Evolutionary conservation across 2,113 vertebrate species (phyloP).

Genomic region (Carlito syrichta): DNA sequence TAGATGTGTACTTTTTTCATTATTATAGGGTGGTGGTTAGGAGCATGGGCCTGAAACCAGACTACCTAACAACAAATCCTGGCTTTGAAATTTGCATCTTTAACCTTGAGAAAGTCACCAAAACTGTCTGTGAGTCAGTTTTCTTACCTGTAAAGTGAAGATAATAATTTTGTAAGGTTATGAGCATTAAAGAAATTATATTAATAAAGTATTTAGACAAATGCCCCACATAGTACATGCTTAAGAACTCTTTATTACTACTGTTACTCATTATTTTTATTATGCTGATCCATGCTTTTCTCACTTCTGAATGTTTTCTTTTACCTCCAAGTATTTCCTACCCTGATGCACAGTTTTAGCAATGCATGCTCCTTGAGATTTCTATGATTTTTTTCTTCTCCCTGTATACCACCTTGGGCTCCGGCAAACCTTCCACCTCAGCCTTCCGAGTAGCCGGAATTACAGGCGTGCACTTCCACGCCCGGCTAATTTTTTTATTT

Average conservation of each 20-base stretch:
- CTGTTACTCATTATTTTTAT: neutral
- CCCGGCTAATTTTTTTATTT: no score
- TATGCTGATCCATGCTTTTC: neutral
- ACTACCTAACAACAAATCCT: neutral
- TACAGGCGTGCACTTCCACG: no score
- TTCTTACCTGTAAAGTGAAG: neutral
- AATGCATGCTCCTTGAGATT: neutral
- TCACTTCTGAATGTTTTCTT: neutral
- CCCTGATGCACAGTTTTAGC: neutral
- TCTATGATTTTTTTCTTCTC: neutral
- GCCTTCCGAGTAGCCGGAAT: no score
- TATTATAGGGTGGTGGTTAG: neutral
- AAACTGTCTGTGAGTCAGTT: neutral
- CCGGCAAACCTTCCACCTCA: no score
- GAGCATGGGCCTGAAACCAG: neutral
- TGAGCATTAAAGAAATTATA: neutral
- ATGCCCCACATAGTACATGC: neutral
- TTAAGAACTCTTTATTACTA: neutral
- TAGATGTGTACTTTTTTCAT: neutral
- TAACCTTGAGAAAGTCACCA: neutral
- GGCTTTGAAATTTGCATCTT: neutral
- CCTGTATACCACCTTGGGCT: neutral
- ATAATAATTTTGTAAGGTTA: neutral
- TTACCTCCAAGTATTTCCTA: neutral
- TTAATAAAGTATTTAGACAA: conserved; percentile 3